Evolutionary conservation across 2,113 vertebrate genomes (phyloP).

Genomic region (Nymphicus hollandicus): DNA sequence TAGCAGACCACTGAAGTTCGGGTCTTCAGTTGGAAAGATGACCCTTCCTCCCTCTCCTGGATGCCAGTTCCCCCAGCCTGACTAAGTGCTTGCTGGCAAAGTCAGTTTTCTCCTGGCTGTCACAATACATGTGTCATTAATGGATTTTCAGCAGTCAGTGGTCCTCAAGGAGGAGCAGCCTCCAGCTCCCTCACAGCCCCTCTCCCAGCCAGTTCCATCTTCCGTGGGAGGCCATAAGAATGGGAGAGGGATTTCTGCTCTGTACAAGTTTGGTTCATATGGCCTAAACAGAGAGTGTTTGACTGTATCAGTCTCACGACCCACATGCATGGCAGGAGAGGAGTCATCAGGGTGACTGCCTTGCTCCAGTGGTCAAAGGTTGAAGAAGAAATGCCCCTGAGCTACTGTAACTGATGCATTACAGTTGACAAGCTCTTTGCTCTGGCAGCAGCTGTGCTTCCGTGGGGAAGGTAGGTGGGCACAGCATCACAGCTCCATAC

Average conservation of each 20-base stretch:
- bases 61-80: not conserved
- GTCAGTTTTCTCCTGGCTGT: not conserved
- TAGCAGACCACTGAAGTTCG: not conserved
- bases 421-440: not conserved
- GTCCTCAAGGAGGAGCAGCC: not conserved
- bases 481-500: not conserved
- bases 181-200: not conserved
- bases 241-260: not conserved
- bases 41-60: not conserved
- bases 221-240: not conserved
- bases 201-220: not conserved
- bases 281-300: not conserved
- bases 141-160: not conserved
- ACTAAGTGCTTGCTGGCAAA: not conserved
- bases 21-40: not conserved
- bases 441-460: not conserved
- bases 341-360: not conserved
- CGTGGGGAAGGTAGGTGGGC: not conserved
- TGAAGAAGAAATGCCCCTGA: not conserved
- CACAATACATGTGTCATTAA: not conserved
- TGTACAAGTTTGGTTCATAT: not conserved
- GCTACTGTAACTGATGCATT: not conserved
- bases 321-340: not conserved
- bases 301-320: not conserved
- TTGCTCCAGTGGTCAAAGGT: not conserved